A percentile compares a stretch with the other conserved stretches of the same genome.
Evolutionary conservation across 1,140 invertebrate genomes (phyloP).

Genomic region (Musca vetustissima): DNA sequence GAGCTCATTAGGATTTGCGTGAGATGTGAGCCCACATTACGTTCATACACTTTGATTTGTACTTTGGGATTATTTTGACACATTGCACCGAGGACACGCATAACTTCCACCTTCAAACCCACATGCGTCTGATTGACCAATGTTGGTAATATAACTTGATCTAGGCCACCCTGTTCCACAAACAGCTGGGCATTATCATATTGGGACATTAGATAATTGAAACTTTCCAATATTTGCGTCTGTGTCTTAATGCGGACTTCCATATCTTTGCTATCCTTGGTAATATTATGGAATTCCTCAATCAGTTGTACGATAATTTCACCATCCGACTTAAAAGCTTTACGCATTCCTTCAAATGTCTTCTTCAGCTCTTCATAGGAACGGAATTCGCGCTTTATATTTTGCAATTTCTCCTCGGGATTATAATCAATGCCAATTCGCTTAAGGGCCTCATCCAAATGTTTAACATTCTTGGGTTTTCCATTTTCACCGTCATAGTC

Average conservation of each 20-base stretch:
- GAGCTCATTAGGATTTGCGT: slow-evolving; percentile 42
- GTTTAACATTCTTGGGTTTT: not conserved
- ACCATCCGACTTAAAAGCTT: slow-evolving; percentile 67
- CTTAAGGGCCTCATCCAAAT: slow-evolving; percentile 5
- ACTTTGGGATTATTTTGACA: slow-evolving; percentile 74
- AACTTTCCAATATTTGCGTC: slow-evolving; percentile 62
- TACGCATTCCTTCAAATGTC: slow-evolving; percentile 63
- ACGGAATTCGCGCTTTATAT: slow-evolving; percentile 42
- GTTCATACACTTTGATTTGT: slow-evolving; percentile 69
- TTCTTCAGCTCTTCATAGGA: slow-evolving; percentile 70
- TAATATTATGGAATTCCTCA: slow-evolving; percentile 58
- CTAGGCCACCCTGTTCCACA: slow-evolving; percentile 65
- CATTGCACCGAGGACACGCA: slow-evolving; percentile 68
- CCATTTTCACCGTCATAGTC: not conserved
- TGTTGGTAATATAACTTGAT: slow-evolving; percentile 65
- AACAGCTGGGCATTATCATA: slow-evolving; percentile 77
- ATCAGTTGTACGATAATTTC: slow-evolving; percentile 68
- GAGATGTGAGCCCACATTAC: slow-evolving; percentile 47
- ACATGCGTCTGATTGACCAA: slow-evolving; percentile 66
- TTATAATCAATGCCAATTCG: slow-evolving; percentile 37
- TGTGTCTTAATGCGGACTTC: slow-evolving; percentile 56
- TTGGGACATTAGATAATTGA: slow-evolving; percentile 76
- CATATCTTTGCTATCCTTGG: slow-evolving; percentile 25
- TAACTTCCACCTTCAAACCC: slow-evolving; percentile 62
- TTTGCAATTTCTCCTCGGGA: slow-evolving; percentile 47